Evolutionary conservation across 2,113 vertebrate species (phyloP).

Genomic region (Anhinga anhinga): DNA sequence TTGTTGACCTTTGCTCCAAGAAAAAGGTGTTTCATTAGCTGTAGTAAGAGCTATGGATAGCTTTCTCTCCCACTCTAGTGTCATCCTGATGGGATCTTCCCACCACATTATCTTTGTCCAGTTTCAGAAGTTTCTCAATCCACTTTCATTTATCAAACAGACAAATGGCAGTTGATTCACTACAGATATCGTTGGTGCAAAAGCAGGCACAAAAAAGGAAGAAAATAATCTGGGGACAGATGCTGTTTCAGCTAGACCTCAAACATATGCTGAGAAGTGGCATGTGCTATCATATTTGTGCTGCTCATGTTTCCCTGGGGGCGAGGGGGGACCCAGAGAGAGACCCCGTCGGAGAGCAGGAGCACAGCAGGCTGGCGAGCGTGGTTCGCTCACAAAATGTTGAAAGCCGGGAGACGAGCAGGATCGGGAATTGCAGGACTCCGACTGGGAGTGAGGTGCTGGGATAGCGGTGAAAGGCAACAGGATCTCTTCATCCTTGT

Average conservation of each 20-base stretch:
- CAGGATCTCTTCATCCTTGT: background rate
- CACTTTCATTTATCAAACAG: background rate
- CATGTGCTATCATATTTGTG: background rate
- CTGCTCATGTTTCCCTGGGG: background rate
- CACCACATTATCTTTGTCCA: background rate
- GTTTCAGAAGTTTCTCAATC: background rate
- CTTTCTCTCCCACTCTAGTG: background rate
- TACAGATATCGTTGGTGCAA: background rate
- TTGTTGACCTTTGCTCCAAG: background rate
- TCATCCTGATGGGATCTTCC: background rate
- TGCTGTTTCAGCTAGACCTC: background rate
- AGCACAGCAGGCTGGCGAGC: background rate
- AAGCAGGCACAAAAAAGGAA: background rate
- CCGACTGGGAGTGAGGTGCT: rapidly evolving
- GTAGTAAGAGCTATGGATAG: rapidly evolving
- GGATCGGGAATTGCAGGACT: background rate
- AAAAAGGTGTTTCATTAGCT: background rate
- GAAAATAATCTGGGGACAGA: background rate
- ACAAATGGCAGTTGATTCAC: background rate
- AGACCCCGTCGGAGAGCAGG: background rate
- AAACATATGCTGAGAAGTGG: background rate
- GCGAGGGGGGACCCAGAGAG: background rate
- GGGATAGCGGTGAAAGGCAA: background rate
- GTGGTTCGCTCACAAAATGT: background rate
- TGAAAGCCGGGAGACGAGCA: background rate